phyloP scores from a whole-genome alignment of 2,113 vertebrate genomes.

The Phodopus roborovskii region DNA sequence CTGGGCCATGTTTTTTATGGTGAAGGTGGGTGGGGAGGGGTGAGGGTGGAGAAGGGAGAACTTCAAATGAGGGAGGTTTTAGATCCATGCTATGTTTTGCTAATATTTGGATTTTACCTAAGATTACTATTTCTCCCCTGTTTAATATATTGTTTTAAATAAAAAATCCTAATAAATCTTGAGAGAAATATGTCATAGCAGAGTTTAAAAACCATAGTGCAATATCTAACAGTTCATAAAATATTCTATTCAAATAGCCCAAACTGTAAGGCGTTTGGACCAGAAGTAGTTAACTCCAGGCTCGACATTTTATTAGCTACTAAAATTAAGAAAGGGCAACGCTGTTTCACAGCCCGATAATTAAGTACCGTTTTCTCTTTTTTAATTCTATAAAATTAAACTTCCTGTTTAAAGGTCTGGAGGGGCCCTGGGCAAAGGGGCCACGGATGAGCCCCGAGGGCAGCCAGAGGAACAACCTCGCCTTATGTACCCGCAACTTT shows the following conservation, averaged over 20 bases:
- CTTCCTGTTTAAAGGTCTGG: slow-evolving; percentile 91
- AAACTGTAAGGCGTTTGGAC: slow-evolving; percentile 85
- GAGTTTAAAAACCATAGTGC: slow-evolving; percentile 88
- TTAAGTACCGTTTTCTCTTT: slow-evolving; percentile 91
- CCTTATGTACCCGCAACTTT: slow-evolving; percentile 87
- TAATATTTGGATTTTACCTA: slow-evolving; percentile 87
- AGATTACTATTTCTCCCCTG: slow-evolving; percentile 86
- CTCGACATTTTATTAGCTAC: slow-evolving; percentile 90
- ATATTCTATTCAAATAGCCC: slow-evolving; percentile 87
- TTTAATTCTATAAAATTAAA: slow-evolving; percentile 93
- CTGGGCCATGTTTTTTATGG: slow-evolving; percentile 75
- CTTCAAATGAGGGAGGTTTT: slow-evolving; percentile 81
- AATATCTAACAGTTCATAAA: slow-evolving; percentile 92
- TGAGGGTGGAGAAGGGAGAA: not conserved
- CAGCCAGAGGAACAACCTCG: slow-evolving; percentile 85
- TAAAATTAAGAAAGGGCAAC: slow-evolving; percentile 91
- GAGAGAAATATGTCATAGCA: slow-evolving; percentile 89
- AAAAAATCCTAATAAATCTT: slow-evolving; percentile 91
- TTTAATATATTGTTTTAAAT: slow-evolving; percentile 93
- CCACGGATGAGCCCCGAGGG: slow-evolving; percentile 86
- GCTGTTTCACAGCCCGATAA: slow-evolving; percentile 92
- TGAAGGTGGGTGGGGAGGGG: slow-evolving; percentile 71
- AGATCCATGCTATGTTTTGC: slow-evolving; percentile 82
- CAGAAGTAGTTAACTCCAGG: slow-evolving; percentile 89
- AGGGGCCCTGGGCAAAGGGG: slow-evolving; percentile 85